Conservation (phyloP, 2,888 invertebrate species). For the Tinea pellionella region DNA sequence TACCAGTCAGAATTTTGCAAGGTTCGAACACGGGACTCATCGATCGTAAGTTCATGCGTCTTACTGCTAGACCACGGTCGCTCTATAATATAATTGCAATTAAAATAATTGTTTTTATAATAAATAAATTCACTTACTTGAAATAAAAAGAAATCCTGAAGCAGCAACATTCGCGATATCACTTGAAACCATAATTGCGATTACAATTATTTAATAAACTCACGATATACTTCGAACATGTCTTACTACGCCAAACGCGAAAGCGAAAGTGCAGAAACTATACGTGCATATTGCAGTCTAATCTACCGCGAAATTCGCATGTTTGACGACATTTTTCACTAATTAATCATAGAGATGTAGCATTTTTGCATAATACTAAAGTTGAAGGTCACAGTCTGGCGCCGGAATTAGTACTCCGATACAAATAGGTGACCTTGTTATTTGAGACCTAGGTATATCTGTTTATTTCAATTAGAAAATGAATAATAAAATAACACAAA, state of each 20-base stretch:
- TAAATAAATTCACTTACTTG: constrained; percentile 16
- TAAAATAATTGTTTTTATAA: too few species aligned
- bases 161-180: constrained; percentile 16
- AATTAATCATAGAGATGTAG: too few species aligned
- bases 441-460: too few species aligned
- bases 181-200: constrained; percentile 15
- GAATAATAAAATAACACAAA: too few species aligned
- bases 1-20: too few species aligned
- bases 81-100: neutral
- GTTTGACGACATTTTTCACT: too few species aligned
- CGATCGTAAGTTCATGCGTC: too few species aligned
- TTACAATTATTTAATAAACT: constrained; percentile 6
- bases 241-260: constrained; percentile 10
- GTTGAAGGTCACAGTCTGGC: neutral
- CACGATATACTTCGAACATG: constrained; percentile 8
- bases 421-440: too few species aligned
- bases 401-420: neutral
- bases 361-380: too few species aligned
- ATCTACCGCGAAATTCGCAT: neutral
- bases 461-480: too few species aligned
- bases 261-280: constrained; percentile 12
- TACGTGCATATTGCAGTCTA: neutral
- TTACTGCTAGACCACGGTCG: too few species aligned
- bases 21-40: too few species aligned
- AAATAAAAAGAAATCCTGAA: constrained; percentile 16